Evolutionary conservation across 2,888 invertebrate genomes (phyloP).

Genomic region (Gastrophysa polygoni): DNA sequence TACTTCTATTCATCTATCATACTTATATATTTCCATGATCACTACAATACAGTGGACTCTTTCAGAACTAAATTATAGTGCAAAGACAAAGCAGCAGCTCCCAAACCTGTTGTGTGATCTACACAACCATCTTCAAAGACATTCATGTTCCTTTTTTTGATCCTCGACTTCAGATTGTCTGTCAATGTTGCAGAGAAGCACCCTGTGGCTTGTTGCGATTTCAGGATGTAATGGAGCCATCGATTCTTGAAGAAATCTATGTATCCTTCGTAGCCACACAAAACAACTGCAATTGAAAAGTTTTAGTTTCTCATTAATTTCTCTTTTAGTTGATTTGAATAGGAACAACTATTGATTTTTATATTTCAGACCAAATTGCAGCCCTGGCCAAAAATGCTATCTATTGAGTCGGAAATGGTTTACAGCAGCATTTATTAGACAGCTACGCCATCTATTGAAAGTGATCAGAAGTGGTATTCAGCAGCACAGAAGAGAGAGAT

Average conservation of each 20-base stretch:
- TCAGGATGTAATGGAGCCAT: constrained; percentile 42
- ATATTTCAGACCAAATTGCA: no score
- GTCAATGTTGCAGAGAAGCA: constrained; percentile 40
- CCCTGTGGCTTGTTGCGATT: constrained; percentile 41
- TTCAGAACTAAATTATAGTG: constrained; percentile 44
- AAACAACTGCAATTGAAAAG: constrained; percentile 36
- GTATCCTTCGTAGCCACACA: constrained; percentile 49
- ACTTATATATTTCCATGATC: no score
- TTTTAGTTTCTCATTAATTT: no score
- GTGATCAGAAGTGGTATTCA: no score
- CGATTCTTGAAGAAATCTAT: constrained; percentile 41
- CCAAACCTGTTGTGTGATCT: constrained; percentile 48
- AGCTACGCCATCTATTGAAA: no score
- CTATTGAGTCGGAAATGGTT: no score
- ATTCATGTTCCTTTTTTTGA: constrained; percentile 39
- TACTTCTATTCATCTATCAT: no score
- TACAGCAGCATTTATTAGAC: no score
- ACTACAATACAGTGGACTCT: constrained; percentile 13
- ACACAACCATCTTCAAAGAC: constrained; percentile 45
- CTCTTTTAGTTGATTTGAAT: no score
- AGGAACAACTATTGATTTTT: no score
- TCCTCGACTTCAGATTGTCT: constrained; percentile 35
- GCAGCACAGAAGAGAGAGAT: no score
- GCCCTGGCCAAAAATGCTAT: no score
- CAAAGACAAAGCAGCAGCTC: constrained; percentile 41